Evolutionary conservation across 2,113 vertebrate species (phyloP), one percentile per base, ranked within the genome.

Genomic region (Cephalopholis sonnerati): DNA sequence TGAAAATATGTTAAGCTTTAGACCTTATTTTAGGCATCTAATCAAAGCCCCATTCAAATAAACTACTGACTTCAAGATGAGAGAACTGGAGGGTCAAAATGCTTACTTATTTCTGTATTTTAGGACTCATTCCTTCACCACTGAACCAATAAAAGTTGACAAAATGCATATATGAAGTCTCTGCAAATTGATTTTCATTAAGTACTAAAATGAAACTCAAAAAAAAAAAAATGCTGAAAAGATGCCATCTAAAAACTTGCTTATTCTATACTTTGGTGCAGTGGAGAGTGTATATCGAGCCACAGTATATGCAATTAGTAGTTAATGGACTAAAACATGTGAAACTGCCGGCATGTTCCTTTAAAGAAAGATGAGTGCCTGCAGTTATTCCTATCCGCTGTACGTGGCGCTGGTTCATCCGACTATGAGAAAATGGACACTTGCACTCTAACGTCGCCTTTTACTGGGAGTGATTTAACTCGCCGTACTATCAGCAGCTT

Each of bases 321-420:
- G 87, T 87, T 87, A 91, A 90, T 89, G 85, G 85, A 66, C 44
- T 91, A 82, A 87, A 82, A 83, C 80, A 76, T 74, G 84, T 65
- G 62, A 82, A 92, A 85, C 6, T 78, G 82, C 76, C 77, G 77
- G 69, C 27, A 73, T 77, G 83, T 51, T 75, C 57, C 67, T 83
- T 77, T 59, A 70, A 79, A 81, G 63, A 63, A 66, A 63, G 7
- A n/a, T 22, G 32, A 32, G n/a, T 2, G 67, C 2, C 57, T 59
- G 59, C 46, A 25, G 75, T 53, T 41, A 73, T 65, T 54, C 64
- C 53, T 39, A 12, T 32, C 8, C 48, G 41, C 24, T 51, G 18
- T 11, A 11, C 16, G 51, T 18, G 22, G 17, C 22, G 11, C 55
- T 1, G 39, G 15, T 15, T 82, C 12, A 11, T 6, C 24, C 24